Percentiles rank a stretch among this genome's conserved stretches.
Evolutionary conservation across 2,888 invertebrate genomes (phyloP).

Genomic region (Archaeoteleia sp.): DNA sequence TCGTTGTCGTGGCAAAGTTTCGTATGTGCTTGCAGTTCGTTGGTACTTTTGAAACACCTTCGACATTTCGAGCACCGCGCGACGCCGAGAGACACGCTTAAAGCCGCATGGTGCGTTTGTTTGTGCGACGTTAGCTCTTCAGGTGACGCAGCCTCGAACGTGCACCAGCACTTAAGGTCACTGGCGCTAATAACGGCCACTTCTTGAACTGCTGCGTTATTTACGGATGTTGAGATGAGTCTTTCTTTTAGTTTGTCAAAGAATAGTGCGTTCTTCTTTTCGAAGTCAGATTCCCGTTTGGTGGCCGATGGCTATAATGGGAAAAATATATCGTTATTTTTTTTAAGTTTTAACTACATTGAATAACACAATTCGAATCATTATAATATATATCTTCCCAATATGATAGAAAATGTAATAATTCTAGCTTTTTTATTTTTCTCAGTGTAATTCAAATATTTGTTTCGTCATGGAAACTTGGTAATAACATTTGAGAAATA

Average conservation of each 20-base stretch:
- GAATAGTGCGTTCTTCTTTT: constrained; percentile 85
- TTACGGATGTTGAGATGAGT: constrained; percentile 80
- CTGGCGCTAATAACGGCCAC: constrained; percentile 84
- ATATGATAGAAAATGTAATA: too few species aligned
- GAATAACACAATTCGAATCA: too few species aligned
- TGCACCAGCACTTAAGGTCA: constrained; percentile 73
- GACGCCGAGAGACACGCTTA: constrained; percentile 78
- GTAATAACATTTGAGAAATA: too few species aligned
- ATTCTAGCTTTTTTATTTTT: too few species aligned
- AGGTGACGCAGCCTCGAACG: constrained; percentile 67
- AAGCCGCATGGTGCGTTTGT: constrained; percentile 70
- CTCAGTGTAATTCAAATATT: too few species aligned
- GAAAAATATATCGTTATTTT: constrained; percentile 4
- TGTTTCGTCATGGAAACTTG: too few species aligned
- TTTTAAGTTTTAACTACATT: constrained; percentile 6
- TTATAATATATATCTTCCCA: too few species aligned
- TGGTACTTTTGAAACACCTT: constrained; percentile 89
- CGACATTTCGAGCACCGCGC: constrained; percentile 91
- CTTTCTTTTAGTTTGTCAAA: constrained; percentile 89
- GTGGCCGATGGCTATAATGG: constrained; percentile 47
- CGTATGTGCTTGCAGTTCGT: constrained; percentile 85
- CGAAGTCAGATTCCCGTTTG: constrained; percentile 68
- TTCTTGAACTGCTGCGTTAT: constrained; percentile 80
- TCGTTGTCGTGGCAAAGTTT: too few species aligned
- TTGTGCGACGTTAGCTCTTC: constrained; percentile 70